These are phyloP conservation scores for Colistium nudipinnis DNA, from an alignment of 2,113 vertebrate species.

Conservation along the genomic window DNA sequence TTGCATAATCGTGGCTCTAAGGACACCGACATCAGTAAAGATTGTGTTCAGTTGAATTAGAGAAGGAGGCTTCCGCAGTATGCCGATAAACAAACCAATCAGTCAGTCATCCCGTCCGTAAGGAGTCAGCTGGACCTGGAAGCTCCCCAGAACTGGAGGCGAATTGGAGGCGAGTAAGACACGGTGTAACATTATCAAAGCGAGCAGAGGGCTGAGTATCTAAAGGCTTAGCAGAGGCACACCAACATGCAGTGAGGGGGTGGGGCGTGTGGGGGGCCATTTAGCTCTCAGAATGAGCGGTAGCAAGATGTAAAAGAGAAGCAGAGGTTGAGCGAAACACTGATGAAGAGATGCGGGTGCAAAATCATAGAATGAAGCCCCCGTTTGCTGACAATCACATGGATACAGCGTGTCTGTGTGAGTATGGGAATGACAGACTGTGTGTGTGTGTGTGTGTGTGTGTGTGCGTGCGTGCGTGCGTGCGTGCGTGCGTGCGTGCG, in stretches of 20 bases:
- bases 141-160: conserved; percentile 41
- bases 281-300: conserved; percentile 28
- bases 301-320: conserved; percentile 20
- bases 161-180: conserved; percentile 52
- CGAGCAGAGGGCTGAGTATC: conserved; percentile 56
- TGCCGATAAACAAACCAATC: conserved; percentile 42
- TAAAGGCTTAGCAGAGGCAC: conserved; percentile 47
- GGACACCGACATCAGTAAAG: conserved; percentile 12
- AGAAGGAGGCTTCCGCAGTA: conserved; percentile 9
- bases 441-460: conserved; percentile 6
- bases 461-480: conserved; percentile 1
- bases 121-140: conserved; percentile 50
- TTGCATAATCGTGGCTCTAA: background rate
- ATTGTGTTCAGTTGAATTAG: conserved; percentile 22
- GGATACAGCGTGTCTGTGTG: conserved; percentile 23
- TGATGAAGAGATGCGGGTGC: conserved; percentile 30
- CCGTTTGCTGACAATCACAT: conserved; percentile 33
- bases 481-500: background rate
- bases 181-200: conserved; percentile 63
- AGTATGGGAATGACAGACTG: conserved; percentile 2
- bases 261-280: conserved; percentile 32
- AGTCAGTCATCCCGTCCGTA: conserved; percentile 42
- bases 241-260: conserved; percentile 21
- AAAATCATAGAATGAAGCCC: conserved; percentile 43
- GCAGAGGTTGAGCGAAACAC: background rate